Evolutionary conservation across 1,140 invertebrate genomes (phyloP).

Genomic region (Lethrus apterus): DNA sequence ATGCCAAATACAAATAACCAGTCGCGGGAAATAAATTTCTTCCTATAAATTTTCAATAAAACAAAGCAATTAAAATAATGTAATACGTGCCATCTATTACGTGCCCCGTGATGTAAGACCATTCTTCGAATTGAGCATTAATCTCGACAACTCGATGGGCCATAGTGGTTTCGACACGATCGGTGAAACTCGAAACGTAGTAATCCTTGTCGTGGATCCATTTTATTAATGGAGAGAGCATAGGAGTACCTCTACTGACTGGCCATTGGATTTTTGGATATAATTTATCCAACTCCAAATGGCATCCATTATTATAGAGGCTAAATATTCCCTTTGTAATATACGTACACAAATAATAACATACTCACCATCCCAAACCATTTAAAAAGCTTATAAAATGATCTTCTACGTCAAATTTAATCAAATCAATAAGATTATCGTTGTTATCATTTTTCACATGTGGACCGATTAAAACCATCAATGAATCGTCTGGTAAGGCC

Average conservation of each 20-base stretch:
- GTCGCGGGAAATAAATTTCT: conserved; percentile 85
- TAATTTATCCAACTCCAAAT: conserved; percentile 47
- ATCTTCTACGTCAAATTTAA: background rate
- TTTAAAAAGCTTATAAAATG: background rate
- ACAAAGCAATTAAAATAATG: background rate
- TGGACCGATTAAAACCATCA: background rate
- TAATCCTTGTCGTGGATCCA: conserved; percentile 57
- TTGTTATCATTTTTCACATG: too few relatives aligned
- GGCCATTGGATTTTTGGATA: conserved; percentile 50
- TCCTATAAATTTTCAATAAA: conserved; percentile 47
- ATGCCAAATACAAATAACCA: conserved; percentile 75
- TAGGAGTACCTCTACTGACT: conserved; percentile 54
- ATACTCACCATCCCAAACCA: conserved; percentile 4
- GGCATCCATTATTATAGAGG: conserved; percentile 51
- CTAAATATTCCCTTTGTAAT: too few relatives aligned
- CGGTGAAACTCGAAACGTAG: conserved; percentile 28
- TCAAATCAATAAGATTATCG: background rate
- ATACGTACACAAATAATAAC: too few relatives aligned
- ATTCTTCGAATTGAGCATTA: conserved; percentile 48
- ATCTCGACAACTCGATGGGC: background rate
- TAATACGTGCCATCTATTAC: conserved; percentile 64
- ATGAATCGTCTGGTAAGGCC: too few relatives aligned
- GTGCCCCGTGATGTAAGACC: conserved; percentile 75
- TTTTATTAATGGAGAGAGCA: conserved; percentile 51
- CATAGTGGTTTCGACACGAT: conserved; percentile 28